Evolutionary conservation across 2,888 invertebrate genomes (phyloP).

Genomic region (Spialia ferax): DNA sequence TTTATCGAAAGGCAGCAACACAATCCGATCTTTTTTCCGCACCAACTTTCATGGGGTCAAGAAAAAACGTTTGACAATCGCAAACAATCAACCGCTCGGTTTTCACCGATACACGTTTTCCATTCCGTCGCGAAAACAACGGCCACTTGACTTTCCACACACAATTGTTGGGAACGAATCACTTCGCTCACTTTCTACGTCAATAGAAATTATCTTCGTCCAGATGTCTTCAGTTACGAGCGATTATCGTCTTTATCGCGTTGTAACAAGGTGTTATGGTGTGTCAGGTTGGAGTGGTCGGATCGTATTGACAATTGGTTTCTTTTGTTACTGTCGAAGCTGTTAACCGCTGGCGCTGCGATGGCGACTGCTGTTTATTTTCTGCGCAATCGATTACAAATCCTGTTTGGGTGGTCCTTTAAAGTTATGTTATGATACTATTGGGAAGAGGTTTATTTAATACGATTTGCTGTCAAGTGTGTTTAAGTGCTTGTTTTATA

Average conservation of each 20-base stretch:
- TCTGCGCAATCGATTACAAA: constrained; percentile 39
- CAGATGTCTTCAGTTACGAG: constrained; percentile 29
- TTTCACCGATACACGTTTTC: constrained; percentile 70
- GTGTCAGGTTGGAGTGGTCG: constrained; percentile 44
- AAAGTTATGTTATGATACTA: constrained; percentile 15
- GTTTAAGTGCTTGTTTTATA: background rate
- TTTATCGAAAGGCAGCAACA: background rate
- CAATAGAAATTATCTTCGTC: constrained; percentile 56
- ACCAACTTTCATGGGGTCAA: constrained; percentile 34
- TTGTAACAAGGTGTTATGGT: constrained; percentile 35
- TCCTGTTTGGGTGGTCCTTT: constrained; percentile 37
- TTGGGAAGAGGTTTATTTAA: background rate
- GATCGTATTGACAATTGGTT: constrained; percentile 60
- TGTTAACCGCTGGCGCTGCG: constrained; percentile 35
- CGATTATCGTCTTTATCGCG: constrained; percentile 44
- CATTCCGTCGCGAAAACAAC: constrained; percentile 50
- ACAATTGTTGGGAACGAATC: constrained; percentile 66
- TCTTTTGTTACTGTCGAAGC: constrained; percentile 58
- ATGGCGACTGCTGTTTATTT: constrained; percentile 37
- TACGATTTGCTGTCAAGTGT: background rate
- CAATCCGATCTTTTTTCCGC: constrained; percentile 6
- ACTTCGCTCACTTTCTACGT: constrained; percentile 71
- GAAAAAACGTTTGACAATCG: constrained; percentile 45
- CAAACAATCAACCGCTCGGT: constrained; percentile 54
- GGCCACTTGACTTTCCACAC: constrained; percentile 66